Evolutionary conservation across 2,888 invertebrate species (phyloP), one percentile per base, ranked within the genome.

Genomic region (Drosophila limbata): DNA sequence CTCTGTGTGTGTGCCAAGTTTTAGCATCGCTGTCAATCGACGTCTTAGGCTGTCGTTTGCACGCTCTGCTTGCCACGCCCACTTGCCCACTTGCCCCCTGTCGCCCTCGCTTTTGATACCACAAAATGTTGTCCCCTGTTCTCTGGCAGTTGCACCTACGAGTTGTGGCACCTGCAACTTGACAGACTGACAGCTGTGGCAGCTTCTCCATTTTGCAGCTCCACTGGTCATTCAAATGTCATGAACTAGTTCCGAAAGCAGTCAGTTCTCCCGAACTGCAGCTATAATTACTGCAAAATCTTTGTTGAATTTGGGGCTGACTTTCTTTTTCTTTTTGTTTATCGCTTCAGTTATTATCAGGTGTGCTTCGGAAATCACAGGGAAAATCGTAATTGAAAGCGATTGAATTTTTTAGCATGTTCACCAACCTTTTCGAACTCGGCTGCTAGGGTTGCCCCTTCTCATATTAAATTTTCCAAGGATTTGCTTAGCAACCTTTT

Each of bases 11-110:
- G 59, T 40, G 55, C 42, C 39, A 10, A 68, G 51, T 73, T 63
- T 63, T 59, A 40, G 56, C 66, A 45, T 19, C 45, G 42, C 72
- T 76, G 75, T 74, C 79, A 74, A 84, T 66, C 52, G 65, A 47
- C 33, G 50, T 73, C 74, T 74, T 74, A 60, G 62, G 31, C 74
- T 67, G 79, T 61, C 79, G 55, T 52, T 63, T 31, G 37, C 62
- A 73, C 50, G 10, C 17, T 45, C 13, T 28, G 25, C 37, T 28
- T 47, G 57, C 47, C 55, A 55, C 44, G 44, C 44, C 55, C 55
- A 25, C 37, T 35, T 19, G 8, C 8, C 28, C 28, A 21, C 25
- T 25, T 25, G n/a, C n/a, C n/a, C n/a, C n/a, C n/a, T n/a, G 28
- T 2, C 19, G 37, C 55, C 21, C 19, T 5, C 19, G n/a, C 28